Base-by-base conservation (phyloP, 2,797 vertebrate genomes). In the Acanthopagrus latus region DNA sequence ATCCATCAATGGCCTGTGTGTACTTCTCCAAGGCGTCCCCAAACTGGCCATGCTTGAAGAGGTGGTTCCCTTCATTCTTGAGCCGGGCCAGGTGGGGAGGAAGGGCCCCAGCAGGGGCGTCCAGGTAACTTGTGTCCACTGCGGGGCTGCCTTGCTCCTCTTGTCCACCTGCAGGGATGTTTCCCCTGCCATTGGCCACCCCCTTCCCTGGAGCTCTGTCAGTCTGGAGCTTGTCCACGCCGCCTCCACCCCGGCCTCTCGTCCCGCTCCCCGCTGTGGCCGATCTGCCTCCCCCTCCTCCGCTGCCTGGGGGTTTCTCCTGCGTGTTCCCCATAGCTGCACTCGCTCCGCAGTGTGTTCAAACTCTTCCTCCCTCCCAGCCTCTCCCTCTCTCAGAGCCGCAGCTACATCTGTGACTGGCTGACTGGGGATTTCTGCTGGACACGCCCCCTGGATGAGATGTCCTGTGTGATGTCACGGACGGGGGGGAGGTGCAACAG, bases 1-100 rank as follows among this genome's bases (percentile, higher is more conserved):
- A 95, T 75, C 91, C 95, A 0, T 95, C 94, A 41, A 99, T 97
- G 16, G 97, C 97, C 89, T 94, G 93, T 0, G 94, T 95, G 88
- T 99, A 99, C 78, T 94, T 96, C 57, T 93, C 85, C 76, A 95
- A 76, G 13, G 98, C 97, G 27, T 96, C 96, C 55, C 95, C 95
- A 77, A 99, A 99, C 94, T 97, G 98, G 3, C 98, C 98, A 1
- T 94, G 91, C 80, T 94, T 96, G 85, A 98, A 99, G 27, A 98
- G 95, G 86, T 96, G 93, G 79, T 99, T 98, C 77, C 98, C 98
- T 79, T 95, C 94, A 21, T 94, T 96, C 89, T 97, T 99, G 0
- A 97, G 93, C 47, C 93, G 94, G 43, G 94, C 96, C 62, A 97
- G 94, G 81, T 92, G 17, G 48, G 96, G 91, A 76, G 96, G 96